Evolutionary conservation across 2,888 invertebrate genomes (phyloP).

Genomic region (Ommatoiulus sabulosus): DNA sequence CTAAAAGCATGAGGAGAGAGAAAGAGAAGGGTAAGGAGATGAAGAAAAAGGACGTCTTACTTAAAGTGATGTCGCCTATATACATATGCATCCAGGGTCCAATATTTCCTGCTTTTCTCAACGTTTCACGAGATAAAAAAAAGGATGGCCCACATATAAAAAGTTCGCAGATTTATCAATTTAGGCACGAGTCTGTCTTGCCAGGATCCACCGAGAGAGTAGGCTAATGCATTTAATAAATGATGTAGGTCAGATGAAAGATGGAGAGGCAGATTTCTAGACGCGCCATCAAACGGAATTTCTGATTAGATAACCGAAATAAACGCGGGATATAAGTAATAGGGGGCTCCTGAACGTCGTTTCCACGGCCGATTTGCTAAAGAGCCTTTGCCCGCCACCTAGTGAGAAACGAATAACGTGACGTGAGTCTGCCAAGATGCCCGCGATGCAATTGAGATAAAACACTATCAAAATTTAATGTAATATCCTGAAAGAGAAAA

Average conservation of each 20-base stretch:
- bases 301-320: not conserved
- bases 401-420: no score
- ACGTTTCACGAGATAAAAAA: not conserved
- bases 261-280: not conserved
- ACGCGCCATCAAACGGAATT: not conserved
- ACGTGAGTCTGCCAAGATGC: no score
- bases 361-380: no score
- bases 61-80: not conserved
- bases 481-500: no score
- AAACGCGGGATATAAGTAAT: not conserved
- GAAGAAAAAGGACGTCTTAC: not conserved
- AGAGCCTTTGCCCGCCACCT: no score
- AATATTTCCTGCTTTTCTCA: not conserved
- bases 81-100: not conserved
- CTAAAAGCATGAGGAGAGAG: not conserved
- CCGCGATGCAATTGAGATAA: no score
- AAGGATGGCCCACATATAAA: constrained; percentile 6
- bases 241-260: not conserved
- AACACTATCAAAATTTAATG: no score
- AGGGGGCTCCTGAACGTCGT: no score
- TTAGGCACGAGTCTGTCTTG: not conserved
- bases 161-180: not conserved
- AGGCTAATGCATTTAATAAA: not conserved
- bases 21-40: no score
- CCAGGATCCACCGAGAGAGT: not conserved